phyloP scores from a whole-genome alignment of 2,888 invertebrate species.

The Dolichomitus sp. region DNA sequence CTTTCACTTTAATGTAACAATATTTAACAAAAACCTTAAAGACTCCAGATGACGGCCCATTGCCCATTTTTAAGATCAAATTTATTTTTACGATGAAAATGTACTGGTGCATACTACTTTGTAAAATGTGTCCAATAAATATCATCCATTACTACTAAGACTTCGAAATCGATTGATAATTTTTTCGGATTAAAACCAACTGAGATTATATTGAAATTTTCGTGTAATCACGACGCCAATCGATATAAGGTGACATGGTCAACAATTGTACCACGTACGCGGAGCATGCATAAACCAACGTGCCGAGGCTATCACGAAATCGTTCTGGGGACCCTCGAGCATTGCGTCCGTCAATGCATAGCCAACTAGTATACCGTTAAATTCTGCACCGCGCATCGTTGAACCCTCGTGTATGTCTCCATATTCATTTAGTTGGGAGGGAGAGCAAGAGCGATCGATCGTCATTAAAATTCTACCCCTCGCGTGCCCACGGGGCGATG shows the following conservation, averaged over 20 bases:
- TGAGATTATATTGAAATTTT: not conserved
- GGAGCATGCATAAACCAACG: constrained; percentile 4
- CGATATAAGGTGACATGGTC: not conserved
- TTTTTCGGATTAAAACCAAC: not conserved
- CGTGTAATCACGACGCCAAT: not conserved
- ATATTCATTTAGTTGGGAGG: constrained; percentile 39
- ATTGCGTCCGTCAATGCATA: constrained; percentile 13
- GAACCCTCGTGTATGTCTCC: constrained; percentile 14
- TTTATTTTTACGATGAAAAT: too few species aligned
- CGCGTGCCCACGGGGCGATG: constrained; percentile 13
- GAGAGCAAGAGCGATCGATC: constrained; percentile 53
- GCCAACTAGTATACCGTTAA: constrained; percentile 24
- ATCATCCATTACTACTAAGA: not conserved
- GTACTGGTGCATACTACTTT: too few species aligned
- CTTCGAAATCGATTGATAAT: not conserved
- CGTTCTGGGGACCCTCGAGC: constrained; percentile 1
- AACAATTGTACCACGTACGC: constrained; percentile 2
- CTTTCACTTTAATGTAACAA: too few species aligned
- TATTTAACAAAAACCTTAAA: too few species aligned
- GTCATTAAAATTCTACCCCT: constrained; percentile 62
- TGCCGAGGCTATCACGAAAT: constrained; percentile 21
- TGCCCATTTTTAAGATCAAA: too few species aligned
- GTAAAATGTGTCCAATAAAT: too few species aligned
- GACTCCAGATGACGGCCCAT: too few species aligned
- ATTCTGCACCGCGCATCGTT: constrained; percentile 14